A percentile compares a stretch with the other conserved stretches of the same genome.
Evolutionary conservation across 1,140 invertebrate species (phyloP).

Genomic region (Sogatella furcifera): DNA sequence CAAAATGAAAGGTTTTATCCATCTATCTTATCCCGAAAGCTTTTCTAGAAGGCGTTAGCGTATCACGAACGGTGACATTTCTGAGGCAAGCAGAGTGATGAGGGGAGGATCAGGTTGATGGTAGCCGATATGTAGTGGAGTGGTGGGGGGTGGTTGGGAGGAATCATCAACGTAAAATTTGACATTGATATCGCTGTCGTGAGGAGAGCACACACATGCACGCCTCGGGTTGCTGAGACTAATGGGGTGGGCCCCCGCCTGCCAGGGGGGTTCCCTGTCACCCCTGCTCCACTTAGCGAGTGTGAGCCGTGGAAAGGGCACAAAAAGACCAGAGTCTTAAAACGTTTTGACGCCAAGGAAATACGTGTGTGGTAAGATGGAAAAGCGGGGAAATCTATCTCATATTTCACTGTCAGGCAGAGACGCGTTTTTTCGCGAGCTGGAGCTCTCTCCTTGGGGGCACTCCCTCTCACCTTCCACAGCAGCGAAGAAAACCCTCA

Average conservation of each 20-base stretch:
- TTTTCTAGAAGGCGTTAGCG: background rate
- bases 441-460: background rate
- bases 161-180: background rate
- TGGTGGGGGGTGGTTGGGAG: background rate
- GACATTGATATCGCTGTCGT: slow-evolving; percentile 12
- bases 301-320: slow-evolving; percentile 1
- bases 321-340: slow-evolving; percentile 13
- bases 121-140: background rate
- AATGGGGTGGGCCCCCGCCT: background rate
- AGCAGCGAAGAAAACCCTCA: slow-evolving; percentile 11
- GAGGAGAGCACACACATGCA: background rate
- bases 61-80: background rate
- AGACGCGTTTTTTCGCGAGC: background rate
- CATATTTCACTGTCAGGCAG: slow-evolving; percentile 16
- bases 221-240: background rate
- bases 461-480: slow-evolving; percentile 1
- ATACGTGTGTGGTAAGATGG: background rate
- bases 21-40: slow-evolving; percentile 3
- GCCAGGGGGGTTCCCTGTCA: background rate
- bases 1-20: slow-evolving; percentile 4
- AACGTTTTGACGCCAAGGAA: slow-evolving; percentile 9
- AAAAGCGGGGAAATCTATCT: slow-evolving; percentile 13
- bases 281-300: background rate
- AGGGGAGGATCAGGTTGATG: background rate
- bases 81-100: background rate